These are phyloP conservation scores for Campylomormyrus tamandua DNA, from an alignment of 2,113 vertebrate genomes.

Conservation along the genomic window DNA sequence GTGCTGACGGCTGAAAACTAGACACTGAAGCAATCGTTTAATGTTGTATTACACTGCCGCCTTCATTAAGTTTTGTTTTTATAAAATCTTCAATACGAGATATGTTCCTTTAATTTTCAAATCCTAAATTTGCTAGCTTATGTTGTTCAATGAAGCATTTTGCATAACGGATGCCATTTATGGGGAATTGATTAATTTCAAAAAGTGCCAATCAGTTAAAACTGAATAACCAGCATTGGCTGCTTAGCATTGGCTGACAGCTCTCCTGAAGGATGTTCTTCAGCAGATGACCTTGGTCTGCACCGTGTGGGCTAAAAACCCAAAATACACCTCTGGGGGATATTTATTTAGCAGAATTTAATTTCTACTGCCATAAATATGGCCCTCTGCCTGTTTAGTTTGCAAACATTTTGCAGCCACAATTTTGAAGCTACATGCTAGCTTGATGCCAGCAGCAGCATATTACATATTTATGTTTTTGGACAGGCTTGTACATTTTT, in stretches of 20 bases:
- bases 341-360: background rate
- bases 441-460: background rate
- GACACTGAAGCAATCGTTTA: background rate
- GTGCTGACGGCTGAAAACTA: background rate
- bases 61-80: background rate
- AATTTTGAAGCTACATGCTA: background rate
- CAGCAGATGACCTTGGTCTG: background rate
- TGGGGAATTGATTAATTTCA: background rate
- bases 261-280: background rate
- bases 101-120: background rate
- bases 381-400: background rate
- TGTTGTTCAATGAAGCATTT: background rate
- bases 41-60: background rate
- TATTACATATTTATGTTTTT: conserved; percentile 1
- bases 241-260: background rate
- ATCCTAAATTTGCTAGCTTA: background rate
- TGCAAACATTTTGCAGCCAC: background rate
- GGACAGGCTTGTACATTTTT: background rate
- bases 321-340: background rate
- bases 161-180: background rate
- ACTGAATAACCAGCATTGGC: background rate
- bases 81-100: background rate
- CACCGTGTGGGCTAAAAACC: background rate
- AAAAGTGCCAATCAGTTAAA: background rate
- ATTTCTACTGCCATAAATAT: background rate